Conservation (phyloP, 2,797 vertebrate species). For the Sebastes hubbsi region DNA sequence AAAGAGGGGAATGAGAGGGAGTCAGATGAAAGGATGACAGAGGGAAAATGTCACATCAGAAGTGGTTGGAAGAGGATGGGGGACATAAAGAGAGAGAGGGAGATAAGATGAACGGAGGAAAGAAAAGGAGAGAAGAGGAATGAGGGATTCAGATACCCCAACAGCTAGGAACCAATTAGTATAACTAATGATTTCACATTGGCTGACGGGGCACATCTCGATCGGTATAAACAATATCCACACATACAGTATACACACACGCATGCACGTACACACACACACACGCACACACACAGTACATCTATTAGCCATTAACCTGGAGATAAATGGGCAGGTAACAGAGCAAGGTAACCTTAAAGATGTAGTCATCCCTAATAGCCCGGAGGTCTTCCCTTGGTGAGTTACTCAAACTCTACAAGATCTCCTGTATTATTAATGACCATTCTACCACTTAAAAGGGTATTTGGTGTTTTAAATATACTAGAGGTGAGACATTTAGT, state of each 20-base stretch:
- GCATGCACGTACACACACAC: neutral
- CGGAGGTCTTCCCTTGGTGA: neutral
- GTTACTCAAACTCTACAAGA: neutral
- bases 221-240: slow-evolving; percentile 42
- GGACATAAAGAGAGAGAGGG: slow-evolving; percentile 14
- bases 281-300: neutral
- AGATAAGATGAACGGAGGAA: slow-evolving; percentile 22
- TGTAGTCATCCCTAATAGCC: neutral
- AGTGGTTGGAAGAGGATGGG: slow-evolving; percentile 18
- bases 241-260: slow-evolving; percentile 1
- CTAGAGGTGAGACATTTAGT: neutral
- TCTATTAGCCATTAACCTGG: slow-evolving; percentile 17
- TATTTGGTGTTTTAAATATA: neutral
- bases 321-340: slow-evolving; percentile 4
- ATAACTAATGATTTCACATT: slow-evolving; percentile 70
- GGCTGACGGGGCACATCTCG: slow-evolving; percentile 66
- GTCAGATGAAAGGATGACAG: slow-evolving; percentile 27
- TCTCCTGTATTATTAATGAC: neutral
- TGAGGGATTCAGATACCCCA: slow-evolving; percentile 33
- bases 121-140: slow-evolving; percentile 5
- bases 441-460: neutral
- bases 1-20: neutral
- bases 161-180: slow-evolving; percentile 71
- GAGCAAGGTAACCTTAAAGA: neutral
- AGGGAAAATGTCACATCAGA: slow-evolving; percentile 43